These are phyloP conservation scores for Micrasema longulum DNA, from an alignment of 1,140 invertebrate genomes.

Conservation along the genomic window DNA sequence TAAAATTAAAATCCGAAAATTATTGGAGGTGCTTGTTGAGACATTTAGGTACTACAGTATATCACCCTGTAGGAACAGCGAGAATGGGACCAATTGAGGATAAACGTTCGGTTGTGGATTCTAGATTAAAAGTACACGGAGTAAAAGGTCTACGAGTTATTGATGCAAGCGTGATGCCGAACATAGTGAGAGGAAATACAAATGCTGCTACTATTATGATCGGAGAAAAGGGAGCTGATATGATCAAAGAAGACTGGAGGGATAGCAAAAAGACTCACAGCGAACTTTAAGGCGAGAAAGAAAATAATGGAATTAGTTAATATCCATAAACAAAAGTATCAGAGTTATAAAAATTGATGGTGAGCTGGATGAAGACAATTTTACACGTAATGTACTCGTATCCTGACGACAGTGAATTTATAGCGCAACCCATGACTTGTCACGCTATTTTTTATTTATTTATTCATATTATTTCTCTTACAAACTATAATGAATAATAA, in stretches of 20 bases:
- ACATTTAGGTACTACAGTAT: conserved; percentile 73
- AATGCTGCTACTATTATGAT: conserved; percentile 85
- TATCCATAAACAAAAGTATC: too few relatives aligned
- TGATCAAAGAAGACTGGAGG: conserved; percentile 74
- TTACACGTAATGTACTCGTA: too few relatives aligned
- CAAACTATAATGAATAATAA: too few relatives aligned
- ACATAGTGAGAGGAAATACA: conserved; percentile 78
- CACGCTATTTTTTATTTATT: too few relatives aligned
- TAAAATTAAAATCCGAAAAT: conserved; percentile 66
- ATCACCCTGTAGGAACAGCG: conserved; percentile 79
- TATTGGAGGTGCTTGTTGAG: conserved; percentile 76
- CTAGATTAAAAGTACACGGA: conserved; percentile 75
- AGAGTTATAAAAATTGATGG: too few relatives aligned
- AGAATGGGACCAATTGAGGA: conserved; percentile 81
- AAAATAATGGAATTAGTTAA: too few relatives aligned
- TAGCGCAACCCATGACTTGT: too few relatives aligned
- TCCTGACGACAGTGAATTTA: too few relatives aligned
- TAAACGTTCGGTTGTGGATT: conserved; percentile 74
- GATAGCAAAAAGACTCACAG: background rate
- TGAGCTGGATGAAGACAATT: too few relatives aligned
- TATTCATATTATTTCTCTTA: too few relatives aligned
- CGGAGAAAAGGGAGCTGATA: conserved; percentile 80
- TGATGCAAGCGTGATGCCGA: conserved; percentile 86
- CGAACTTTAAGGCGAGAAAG: background rate
- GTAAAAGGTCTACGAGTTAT: conserved; percentile 78